Conservation (phyloP, 2,113 vertebrate species). For the Oplegnathus fasciatus region DNA sequence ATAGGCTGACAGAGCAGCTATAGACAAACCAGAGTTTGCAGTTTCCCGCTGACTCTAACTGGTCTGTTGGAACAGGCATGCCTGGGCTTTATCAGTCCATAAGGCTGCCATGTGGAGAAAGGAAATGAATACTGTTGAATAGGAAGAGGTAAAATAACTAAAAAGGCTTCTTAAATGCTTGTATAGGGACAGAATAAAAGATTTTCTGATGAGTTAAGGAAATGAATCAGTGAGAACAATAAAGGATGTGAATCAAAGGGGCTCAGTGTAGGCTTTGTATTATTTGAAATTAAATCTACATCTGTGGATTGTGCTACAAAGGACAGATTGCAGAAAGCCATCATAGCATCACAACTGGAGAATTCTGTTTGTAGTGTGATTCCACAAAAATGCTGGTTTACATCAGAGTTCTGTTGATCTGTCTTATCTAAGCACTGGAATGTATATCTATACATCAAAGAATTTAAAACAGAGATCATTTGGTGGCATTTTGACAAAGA, state of each 20-base stretch:
- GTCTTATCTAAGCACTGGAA: background rate
- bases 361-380: conserved; percentile 5
- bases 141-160: background rate
- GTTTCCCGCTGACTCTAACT: conserved; percentile 39
- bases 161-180: conserved; percentile 27
- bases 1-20: conserved; percentile 58
- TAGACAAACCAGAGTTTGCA: conserved; percentile 39
- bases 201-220: conserved; percentile 40
- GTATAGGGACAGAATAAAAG: conserved; percentile 35
- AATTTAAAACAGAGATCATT: background rate
- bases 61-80: conserved; percentile 16
- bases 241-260: conserved; percentile 25
- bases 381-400: background rate
- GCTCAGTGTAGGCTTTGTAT: background rate
- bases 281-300: conserved; percentile 8
- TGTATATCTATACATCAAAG: background rate
- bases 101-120: conserved; percentile 4
- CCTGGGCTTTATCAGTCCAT: conserved; percentile 65
- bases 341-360: background rate
- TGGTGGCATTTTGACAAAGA: background rate
- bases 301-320: conserved; percentile 32
- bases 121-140: conserved; percentile 50
- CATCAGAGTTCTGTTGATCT: conserved; percentile 4
- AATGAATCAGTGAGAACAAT: conserved; percentile 35
- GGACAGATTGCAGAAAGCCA: conserved; percentile 31